Evolutionary conservation across 2,797 vertebrate species (phyloP), one percentile per base, ranked within the genome.

Genomic region (Mionectes olivaceus): DNA sequence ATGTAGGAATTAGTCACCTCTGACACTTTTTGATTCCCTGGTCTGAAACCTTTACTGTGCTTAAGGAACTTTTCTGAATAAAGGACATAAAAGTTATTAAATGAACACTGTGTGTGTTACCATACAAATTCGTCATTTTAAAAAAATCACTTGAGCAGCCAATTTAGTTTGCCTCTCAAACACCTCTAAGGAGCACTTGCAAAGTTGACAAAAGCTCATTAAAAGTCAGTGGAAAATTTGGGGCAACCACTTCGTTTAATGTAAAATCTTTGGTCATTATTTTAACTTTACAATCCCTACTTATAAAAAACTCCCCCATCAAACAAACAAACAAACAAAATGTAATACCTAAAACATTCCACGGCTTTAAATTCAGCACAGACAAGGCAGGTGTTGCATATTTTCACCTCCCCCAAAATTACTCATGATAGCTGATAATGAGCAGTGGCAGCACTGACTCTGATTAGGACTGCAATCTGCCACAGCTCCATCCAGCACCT

Each of bases 261-360:
- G 39, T 24, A 30, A 71, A 81, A 47, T 18, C 6, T 21, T 46
- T 41, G 8, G 13, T 60, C 2, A 53, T 50, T 55, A 27, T 83
- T 69, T 60, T 25, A 74, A 22, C 13, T 8, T 80, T 6, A 7
- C 1, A 0, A 70, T 88, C 75, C 19, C 18, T 44, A 2, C 64
- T 74, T 15, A 4, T 19, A 15, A 8, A 53, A 41, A 21, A 25
- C 1, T 0, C 5, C 7, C 37, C 61, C 24, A 41, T 11, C 9
- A 7, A 68, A 37, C 8, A 6, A 65, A 37, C 4, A 12, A 47
- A 35, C 4, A 4, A 79, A 27, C 44, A 22, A 27, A 17, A 24
- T 2, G 4, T 16, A 27, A 16, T 33, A 49, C 8, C 30, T 55
- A 19, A 83, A 52, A 3, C 4, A 23, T 19, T 32, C 11, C 22